Conservation (phyloP, 2,888 invertebrate genomes). For the Heliconius cydno region DNA sequence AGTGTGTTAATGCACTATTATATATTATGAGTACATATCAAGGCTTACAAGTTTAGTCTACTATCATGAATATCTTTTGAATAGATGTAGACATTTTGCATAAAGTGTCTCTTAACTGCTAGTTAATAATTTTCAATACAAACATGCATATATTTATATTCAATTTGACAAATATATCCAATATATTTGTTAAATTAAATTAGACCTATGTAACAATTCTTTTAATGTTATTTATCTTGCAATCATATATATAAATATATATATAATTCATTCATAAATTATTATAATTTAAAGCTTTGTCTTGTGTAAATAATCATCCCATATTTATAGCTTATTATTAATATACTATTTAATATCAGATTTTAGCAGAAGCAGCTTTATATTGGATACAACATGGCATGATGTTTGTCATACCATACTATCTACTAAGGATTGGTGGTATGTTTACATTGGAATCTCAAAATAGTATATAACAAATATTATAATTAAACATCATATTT, state of each 20-base stretch:
- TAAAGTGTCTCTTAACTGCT: not conserved
- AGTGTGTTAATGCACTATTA: too few relatives aligned
- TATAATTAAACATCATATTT: conserved; percentile 38
- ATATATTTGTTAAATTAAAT: too few relatives aligned
- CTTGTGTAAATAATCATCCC: too few relatives aligned
- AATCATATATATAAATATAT: too few relatives aligned
- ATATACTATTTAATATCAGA: conserved; percentile 75
- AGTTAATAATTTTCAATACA: not conserved
- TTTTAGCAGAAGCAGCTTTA: conserved; percentile 95
- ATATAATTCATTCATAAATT: too few relatives aligned
- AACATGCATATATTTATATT: too few relatives aligned
- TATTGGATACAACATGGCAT: conserved; percentile 98
- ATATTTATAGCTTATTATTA: conserved; percentile 13
- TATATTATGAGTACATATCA: not conserved
- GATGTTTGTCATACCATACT: conserved; percentile 97
- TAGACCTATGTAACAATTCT: not conserved
- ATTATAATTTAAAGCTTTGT: too few relatives aligned
- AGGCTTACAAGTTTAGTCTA: not conserved
- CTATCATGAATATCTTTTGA: not conserved
- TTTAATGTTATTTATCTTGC: not conserved
- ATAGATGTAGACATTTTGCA: not conserved
- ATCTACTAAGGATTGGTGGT: conserved; percentile 90
- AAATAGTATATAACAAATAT: conserved; percentile 17
- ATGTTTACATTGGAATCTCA: conserved; percentile 6
- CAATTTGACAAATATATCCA: too few relatives aligned